Evolutionary conservation across 2,113 vertebrate genomes (phyloP).

Genomic region (Corvus hawaiiensis): DNA sequence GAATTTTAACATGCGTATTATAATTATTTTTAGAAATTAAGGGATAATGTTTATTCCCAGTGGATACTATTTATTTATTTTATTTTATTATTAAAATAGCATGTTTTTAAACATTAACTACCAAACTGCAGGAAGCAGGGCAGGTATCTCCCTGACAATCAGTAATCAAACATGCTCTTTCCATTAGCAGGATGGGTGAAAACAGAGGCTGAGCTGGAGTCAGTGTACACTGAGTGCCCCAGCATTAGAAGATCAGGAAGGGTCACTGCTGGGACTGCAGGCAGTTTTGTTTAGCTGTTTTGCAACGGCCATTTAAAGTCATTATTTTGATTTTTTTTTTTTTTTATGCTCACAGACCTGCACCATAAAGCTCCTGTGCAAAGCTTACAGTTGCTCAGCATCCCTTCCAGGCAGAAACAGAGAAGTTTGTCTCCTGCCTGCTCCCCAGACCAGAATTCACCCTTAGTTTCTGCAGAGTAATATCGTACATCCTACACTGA

Average conservation of each 20-base stretch:
- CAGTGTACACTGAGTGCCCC: background rate
- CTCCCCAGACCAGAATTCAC: background rate
- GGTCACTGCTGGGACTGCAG: background rate
- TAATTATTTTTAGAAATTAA: constrained; percentile 52
- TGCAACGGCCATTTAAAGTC: background rate
- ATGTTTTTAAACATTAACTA: background rate
- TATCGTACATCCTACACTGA: fast-evolving
- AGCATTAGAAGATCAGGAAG: background rate
- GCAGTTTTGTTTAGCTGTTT: background rate
- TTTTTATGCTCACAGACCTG: background rate
- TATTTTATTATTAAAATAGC: background rate
- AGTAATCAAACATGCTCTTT: background rate
- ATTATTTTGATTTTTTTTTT: background rate
- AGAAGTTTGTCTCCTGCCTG: background rate
- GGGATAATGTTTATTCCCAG: background rate
- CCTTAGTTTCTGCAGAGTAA: background rate
- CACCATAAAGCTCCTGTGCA: background rate
- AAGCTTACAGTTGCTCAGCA: background rate
- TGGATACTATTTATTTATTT: background rate
- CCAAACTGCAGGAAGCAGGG: background rate
- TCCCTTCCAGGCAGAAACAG: background rate
- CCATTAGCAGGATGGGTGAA: background rate
- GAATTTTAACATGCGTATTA: constrained; percentile 40
- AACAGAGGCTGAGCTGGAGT: background rate
- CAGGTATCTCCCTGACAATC: background rate